A percentile compares a stretch with the other conserved stretches of the same genome.
Evolutionary conservation across 2,113 vertebrate genomes (phyloP).

Genomic region (Microtus richardsoni): DNA sequence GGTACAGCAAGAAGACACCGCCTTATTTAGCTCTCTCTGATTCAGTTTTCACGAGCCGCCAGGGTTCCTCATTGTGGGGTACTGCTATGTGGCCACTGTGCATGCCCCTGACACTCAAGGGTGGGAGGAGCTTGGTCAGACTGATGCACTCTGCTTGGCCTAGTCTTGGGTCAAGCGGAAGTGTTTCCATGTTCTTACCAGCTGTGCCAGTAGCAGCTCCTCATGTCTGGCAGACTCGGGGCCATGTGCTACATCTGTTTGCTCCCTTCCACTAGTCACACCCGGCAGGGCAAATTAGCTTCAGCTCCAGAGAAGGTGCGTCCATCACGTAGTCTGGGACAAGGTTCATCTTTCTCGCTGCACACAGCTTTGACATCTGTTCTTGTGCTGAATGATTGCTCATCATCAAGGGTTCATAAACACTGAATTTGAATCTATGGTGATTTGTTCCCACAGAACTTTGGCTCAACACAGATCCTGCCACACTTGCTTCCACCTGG

Average conservation of each 20-base stretch:
- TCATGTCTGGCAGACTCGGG: background rate
- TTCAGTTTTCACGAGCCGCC: background rate
- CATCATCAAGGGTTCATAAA: background rate
- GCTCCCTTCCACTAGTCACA: background rate
- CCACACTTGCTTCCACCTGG: background rate
- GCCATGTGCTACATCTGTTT: background rate
- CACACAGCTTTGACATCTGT: background rate
- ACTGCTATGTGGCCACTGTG: background rate
- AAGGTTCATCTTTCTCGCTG: background rate
- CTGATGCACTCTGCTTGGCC: background rate
- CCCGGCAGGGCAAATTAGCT: background rate
- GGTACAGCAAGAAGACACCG: background rate
- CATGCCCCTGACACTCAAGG: no score
- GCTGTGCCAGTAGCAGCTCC: background rate
- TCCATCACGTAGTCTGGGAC: background rate
- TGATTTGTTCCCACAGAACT: background rate
- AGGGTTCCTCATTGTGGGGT: background rate
- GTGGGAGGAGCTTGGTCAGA: background rate
- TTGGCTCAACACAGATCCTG: background rate
- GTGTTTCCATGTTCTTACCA: background rate
- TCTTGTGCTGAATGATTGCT: no score
- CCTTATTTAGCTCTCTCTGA: background rate
- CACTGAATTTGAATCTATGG: no score
- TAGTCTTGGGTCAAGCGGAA: background rate
- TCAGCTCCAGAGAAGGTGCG: background rate